Evolutionary conservation across 2,888 invertebrate species (phyloP).

Genomic region (Nephrotoma flavescens): DNA sequence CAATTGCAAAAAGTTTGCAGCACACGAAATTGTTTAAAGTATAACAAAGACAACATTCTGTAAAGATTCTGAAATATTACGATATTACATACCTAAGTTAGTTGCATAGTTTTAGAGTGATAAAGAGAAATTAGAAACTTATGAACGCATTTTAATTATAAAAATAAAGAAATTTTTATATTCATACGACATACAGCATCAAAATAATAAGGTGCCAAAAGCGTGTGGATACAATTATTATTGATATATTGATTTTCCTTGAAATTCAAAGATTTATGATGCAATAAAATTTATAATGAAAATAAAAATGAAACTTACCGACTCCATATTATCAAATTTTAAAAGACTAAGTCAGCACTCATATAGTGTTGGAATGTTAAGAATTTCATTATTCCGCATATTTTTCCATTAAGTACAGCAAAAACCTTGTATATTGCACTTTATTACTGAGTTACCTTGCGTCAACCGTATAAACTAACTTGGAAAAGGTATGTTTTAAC

Average conservation of each 20-base stretch:
- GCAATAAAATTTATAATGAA: not conserved
- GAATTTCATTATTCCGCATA: not conserved
- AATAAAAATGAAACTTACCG: not conserved
- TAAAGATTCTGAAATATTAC: not conserved
- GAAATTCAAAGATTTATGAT: not conserved
- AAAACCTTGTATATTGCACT: not conserved
- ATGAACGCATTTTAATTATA: not conserved
- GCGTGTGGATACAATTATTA: not conserved
- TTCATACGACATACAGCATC: not conserved
- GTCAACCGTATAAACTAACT: not conserved
- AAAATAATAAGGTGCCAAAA: not conserved
- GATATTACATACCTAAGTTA: too few relatives aligned
- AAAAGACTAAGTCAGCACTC: not conserved
- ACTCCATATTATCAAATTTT: not conserved
- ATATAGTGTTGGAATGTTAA: not conserved
- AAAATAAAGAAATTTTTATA: not conserved
- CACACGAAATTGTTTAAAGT: too few relatives aligned
- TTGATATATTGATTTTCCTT: not conserved
- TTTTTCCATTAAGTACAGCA: not conserved
- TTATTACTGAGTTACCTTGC: not conserved
- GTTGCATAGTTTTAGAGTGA: not conserved
- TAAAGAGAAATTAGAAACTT: not conserved
- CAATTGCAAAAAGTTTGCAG: too few relatives aligned
- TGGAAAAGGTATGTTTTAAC: not conserved
- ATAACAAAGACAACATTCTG: too few relatives aligned